These are phyloP conservation scores for Nemotelus nigrinus DNA, from an alignment of 2,888 invertebrate genomes.

Conservation along the genomic window DNA sequence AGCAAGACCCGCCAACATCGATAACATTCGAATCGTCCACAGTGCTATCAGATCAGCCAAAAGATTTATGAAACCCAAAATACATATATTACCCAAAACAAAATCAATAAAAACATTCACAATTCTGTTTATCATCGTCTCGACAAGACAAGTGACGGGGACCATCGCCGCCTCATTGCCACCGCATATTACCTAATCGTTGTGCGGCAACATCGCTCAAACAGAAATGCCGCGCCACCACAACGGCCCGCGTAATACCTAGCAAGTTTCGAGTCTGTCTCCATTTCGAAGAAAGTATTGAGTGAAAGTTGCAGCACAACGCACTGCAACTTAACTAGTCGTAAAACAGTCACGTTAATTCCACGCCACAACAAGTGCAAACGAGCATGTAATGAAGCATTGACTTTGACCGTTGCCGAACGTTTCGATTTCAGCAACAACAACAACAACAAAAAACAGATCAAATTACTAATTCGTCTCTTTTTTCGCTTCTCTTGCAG, in stretches of 20 bases:
- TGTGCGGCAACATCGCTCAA: background rate
- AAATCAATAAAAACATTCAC: too few species aligned
- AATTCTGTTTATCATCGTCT: too few species aligned
- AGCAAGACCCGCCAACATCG: too few species aligned
- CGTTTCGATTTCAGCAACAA: background rate
- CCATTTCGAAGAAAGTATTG: too few species aligned
- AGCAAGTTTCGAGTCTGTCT: too few species aligned
- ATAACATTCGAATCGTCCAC: too few species aligned
- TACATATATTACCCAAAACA: too few species aligned
- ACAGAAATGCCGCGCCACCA: background rate
- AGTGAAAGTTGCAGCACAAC: constrained; percentile 40
- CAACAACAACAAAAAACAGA: background rate
- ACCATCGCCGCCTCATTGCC: too few species aligned
- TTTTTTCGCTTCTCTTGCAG: constrained; percentile 16
- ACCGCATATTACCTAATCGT: constrained; percentile 30
- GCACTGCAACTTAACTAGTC: background rate
- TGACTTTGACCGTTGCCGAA: constrained; percentile 29
- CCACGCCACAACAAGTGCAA: constrained; percentile 12
- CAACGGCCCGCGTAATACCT: too few species aligned
- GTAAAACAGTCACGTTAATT: constrained; percentile 17
- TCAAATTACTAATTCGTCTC: constrained; percentile 19
- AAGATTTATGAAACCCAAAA: too few species aligned
- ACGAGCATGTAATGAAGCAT: background rate
- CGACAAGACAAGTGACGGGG: too few species aligned
- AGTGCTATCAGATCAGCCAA: too few species aligned